phyloP scores from a whole-genome alignment of 1,140 invertebrate genomes.

The Ylistrum balloti region DNA sequence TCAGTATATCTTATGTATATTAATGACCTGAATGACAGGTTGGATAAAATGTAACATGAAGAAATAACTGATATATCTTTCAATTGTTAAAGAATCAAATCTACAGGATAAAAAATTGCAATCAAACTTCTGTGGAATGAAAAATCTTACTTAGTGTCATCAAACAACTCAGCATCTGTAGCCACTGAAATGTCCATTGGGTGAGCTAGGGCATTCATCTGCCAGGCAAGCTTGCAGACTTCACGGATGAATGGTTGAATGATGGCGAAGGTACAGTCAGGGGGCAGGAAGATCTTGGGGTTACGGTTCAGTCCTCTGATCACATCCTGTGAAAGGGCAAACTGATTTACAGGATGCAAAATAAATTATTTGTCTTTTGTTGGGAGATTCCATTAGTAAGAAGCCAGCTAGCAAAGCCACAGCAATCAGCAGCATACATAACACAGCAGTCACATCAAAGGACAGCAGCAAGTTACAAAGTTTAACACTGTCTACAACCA shows the following conservation, averaged over 20 bases:
- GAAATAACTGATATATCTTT: no score
- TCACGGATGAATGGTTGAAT: constrained; percentile 81
- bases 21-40: no score
- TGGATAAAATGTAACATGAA: no score
- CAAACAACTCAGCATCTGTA: constrained; percentile 81
- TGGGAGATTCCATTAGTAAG: not conserved
- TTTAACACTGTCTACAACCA: not conserved
- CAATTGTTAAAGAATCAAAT: no score
- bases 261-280: constrained; percentile 77
- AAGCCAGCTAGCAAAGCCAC: constrained; percentile 27
- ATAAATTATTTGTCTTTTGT: not conserved
- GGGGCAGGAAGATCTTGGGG: constrained; percentile 78
- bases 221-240: constrained; percentile 81
- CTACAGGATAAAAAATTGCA: no score
- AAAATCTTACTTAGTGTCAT: constrained; percentile 79
- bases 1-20: no score
- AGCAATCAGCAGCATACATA: not conserved
- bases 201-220: constrained; percentile 81
- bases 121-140: not conserved
- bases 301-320: constrained; percentile 79
- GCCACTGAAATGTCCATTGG: constrained; percentile 80
- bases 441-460: no score
- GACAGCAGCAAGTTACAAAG: no score
- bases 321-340: constrained; percentile 77
- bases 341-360: constrained; percentile 13